Base-by-base conservation (phyloP, 2,113 vertebrate species). In the Clarias batrachus region DNA sequence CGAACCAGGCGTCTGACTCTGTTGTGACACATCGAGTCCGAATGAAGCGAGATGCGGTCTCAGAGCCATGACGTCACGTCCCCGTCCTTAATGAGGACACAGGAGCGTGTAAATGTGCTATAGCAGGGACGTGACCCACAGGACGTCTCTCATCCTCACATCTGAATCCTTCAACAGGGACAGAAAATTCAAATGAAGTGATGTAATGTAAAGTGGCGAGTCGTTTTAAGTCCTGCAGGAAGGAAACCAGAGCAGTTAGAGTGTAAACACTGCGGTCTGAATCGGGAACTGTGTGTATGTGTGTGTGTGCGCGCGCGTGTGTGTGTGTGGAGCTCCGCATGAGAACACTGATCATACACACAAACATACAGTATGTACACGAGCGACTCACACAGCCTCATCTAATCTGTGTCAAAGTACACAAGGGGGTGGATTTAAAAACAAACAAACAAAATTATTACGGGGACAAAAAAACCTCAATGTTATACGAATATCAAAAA, bases 291-390 rank as follows among this genome's bases (percentile, higher is more conserved):
- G 68, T 84, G 41, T 79, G 77, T 59, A 27, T 33, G 66, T 33
- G 11, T 41, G 68, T 33, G 37, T 21, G 54, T 13, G 27, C 41
- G 66, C 14, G n/a, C 48, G 60, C 11, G 78, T 13, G 27, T 41
- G 66, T 23, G n/a, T 63, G 60, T 12, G 78, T 37, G 82, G 48
- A 19, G 63, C 63, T 85, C 62, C 41, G 65, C 57, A 33, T 27
- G 84, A 82, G 71, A 25, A 71, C 68, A 82, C 85, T 33, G 79
- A 87, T 73, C 80, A 76, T 87, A 74, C 78, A 84, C 16, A 87
- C 57, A 82, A 41, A 73, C 68, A 82, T 81, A 86, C 79, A 82
- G 59, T 87, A 87, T 87, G 85, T 87, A 87, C 85, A 86, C 37
- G 23, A 86, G n/a, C 27, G 30, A 25, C 57, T 81, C 63, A 70